Base-by-base conservation (phyloP, 2,888 invertebrate genomes). In the Philhelius pedissequus region DNA sequence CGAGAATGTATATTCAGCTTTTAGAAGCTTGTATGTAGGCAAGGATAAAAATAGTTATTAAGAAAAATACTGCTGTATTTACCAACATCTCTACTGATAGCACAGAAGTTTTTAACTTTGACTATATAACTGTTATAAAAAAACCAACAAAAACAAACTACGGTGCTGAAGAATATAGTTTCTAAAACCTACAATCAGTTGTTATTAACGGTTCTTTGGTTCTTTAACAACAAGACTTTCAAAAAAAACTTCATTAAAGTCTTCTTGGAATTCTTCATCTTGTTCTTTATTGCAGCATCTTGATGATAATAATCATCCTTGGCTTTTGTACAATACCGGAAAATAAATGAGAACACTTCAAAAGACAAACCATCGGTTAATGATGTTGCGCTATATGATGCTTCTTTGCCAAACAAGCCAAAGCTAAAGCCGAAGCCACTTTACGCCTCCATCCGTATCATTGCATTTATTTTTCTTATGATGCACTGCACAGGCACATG, bases 291-390 rank as follows among this genome's bases (percentile, higher is more conserved):
- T 60, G 9, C 15, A 60, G n/a, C n/a, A n/a, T 60, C 13, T 22
- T 40, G 9, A 45, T 48, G 32, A 56, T 56, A 54, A 75, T 68
- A 82, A 82, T 77, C 79, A 79, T 79, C 69, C 79, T 79, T 71
- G 69, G 79, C 52, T 79, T 79, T 79, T 79, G 70, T 71, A 27
- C 15, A 48, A 38, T 35, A 70, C 83, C 83, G 83, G 83, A 79
- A 70, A 60, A 71, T 48, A 64, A 80, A 54, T 50, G 68, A 84
- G 76, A 58, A 76, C 62, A 70, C n/a, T 84, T 84, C 54, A 84
- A 58, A 84, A n/a, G 66, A 84, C 84, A 84, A 84, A 60, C 84
- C 84, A 68, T 68, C 70, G 60, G 60, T 20, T 84, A 79, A 84
- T 84, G 84, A 84, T 76, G 69, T 20, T 84, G 48, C 58, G 45